Evolutionary conservation across 1,140 invertebrate genomes (phyloP).

Genomic region (Lethocerus indicus): DNA sequence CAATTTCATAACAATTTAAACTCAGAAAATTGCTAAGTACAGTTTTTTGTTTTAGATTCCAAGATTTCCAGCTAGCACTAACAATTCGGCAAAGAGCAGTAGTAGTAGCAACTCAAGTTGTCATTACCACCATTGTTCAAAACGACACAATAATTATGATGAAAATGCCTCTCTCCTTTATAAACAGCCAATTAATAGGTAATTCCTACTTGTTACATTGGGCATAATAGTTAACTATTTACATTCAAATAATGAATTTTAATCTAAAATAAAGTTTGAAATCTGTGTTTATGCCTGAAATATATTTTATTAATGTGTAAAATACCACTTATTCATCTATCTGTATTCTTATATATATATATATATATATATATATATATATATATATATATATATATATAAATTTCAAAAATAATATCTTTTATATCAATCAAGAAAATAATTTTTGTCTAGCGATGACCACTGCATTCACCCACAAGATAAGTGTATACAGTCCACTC

Average conservation of each 20-base stretch:
- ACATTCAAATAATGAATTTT: not conserved
- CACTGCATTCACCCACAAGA: conserved; percentile 7
- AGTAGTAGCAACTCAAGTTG: conserved; percentile 11
- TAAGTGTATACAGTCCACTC: conserved; percentile 12
- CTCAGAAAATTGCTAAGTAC: no score
- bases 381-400: not conserved
- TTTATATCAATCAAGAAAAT: not conserved
- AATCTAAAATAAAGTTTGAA: not conserved
- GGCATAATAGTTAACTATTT: not conserved
- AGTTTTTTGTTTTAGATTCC: no score
- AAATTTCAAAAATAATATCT: not conserved
- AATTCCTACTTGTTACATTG: not conserved
- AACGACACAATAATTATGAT: not conserved
- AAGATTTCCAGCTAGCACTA: no score
- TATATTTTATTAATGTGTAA: not conserved
- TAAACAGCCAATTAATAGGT: conserved; percentile 11
- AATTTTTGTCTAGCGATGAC: conserved; percentile 7
- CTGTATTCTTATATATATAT: not conserved
- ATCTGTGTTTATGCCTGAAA: not conserved
- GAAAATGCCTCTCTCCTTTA: conserved; percentile 12
- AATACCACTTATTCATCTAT: not conserved
- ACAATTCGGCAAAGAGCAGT: conserved; percentile 4
- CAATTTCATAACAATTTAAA: no score
- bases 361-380: not conserved
- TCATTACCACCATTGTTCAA: conserved; percentile 11